phyloP scores from a whole-genome alignment of 2,797 vertebrate species.

The Sebastes flavidus region DNA sequence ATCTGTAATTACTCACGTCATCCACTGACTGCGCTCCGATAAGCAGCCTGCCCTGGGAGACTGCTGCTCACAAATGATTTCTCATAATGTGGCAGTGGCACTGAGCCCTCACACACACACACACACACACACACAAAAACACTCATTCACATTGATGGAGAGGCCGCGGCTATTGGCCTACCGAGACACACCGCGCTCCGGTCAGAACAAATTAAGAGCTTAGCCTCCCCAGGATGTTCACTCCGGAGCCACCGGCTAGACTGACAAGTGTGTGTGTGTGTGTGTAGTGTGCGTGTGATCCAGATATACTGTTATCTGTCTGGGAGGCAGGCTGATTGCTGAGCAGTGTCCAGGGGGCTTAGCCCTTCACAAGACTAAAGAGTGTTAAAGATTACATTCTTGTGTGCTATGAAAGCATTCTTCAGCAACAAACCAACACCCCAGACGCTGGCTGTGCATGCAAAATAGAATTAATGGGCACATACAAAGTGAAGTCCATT shows the following conservation, averaged over 20 bases:
- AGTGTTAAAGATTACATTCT: constrained; percentile 78
- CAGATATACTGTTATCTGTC: constrained; percentile 78
- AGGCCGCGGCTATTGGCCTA: constrained; percentile 80
- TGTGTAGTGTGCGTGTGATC: constrained; percentile 53
- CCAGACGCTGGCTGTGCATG: constrained; percentile 60
- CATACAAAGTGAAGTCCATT: constrained; percentile 58
- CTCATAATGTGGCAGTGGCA: constrained; percentile 90
- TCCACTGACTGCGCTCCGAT: constrained; percentile 90
- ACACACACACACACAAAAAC: constrained; percentile 42
- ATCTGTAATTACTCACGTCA: constrained; percentile 96
- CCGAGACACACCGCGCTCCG: constrained; percentile 79
- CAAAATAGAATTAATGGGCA: constrained; percentile 65
- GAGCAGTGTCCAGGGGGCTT: constrained; percentile 74
- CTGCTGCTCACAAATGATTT: constrained; percentile 93
- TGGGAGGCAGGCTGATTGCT: constrained; percentile 74
- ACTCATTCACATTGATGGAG: constrained; percentile 90
- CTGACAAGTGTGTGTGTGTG: constrained; percentile 30
- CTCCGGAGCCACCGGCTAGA: constrained; percentile 51
- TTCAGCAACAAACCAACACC: constrained; percentile 73
- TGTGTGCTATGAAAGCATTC: constrained; percentile 74
- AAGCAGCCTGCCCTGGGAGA: constrained; percentile 90
- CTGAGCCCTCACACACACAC: constrained; percentile 29
- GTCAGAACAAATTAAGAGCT: constrained; percentile 86
- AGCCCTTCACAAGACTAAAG: constrained; percentile 73
- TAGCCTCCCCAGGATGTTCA: constrained; percentile 74